These are phyloP conservation scores for Dromius quadrimaculatus DNA, from an alignment of 2,888 invertebrate species.

Conservation along the genomic window DNA sequence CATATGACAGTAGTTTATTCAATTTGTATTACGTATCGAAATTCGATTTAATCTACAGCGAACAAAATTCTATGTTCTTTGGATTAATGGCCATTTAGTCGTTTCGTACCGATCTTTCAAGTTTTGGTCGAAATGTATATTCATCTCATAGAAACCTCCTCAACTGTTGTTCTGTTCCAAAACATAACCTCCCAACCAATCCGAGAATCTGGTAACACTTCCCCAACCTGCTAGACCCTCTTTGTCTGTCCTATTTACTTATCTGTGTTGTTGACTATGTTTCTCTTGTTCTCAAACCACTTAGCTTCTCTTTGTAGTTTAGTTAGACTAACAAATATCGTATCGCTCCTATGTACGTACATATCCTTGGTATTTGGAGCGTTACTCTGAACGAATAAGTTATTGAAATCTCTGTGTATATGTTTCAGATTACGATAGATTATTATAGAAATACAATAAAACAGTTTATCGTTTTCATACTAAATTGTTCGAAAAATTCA, in stretches of 20 bases:
- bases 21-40: too few relatives aligned
- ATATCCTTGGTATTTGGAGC: constrained; percentile 24
- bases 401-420: constrained; percentile 29
- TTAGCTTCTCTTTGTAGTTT: constrained; percentile 49
- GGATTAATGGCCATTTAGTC: too few relatives aligned
- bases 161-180: not conserved
- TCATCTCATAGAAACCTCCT: not conserved
- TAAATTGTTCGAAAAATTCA: too few relatives aligned
- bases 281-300: constrained; percentile 42
- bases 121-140: too few relatives aligned
- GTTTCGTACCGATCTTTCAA: too few relatives aligned
- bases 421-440: constrained; percentile 22
- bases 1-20: too few relatives aligned
- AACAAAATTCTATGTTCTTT: too few relatives aligned
- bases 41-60: too few relatives aligned
- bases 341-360: constrained; percentile 42
- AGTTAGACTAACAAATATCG: constrained; percentile 43
- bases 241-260: constrained; percentile 26
- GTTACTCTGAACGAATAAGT: constrained; percentile 11
- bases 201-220: constrained; percentile 15
- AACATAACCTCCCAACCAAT: constrained; percentile 1
- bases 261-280: constrained; percentile 37
- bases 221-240: constrained; percentile 14
- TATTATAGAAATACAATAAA: too few relatives aligned
- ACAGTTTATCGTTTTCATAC: too few relatives aligned